Base-by-base conservation (phyloP, 2,888 invertebrate genomes). In the Sinohyriopsis cumingii region DNA sequence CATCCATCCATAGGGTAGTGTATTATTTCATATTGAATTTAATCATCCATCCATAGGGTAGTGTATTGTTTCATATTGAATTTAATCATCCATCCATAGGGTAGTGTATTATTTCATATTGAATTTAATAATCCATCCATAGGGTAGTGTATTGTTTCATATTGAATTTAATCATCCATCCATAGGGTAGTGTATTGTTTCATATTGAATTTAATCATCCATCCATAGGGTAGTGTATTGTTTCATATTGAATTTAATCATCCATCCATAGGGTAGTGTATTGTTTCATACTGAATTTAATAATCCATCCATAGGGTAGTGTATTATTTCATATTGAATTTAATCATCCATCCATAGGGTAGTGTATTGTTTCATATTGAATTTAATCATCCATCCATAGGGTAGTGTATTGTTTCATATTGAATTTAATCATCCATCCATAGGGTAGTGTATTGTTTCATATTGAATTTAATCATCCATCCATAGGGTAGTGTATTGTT, bases 1-100 rank as follows among this genome's bases (percentile, higher is more conserved):
- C 97, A 97, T 92, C 94, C 94, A 67, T 95, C 95, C 76, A 91
- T 97, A 19, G 92, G 91, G 95, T 95, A 89, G 86, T 45, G 45
- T 45, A 45, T 45, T 45, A 45, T 45, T 45, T 45, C 45, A 45
- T 45, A 15, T 45, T 45, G 7, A 33, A 33, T 33, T 33, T 9
- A 33, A 9, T 56, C 97, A 97, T 92, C 94, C 94, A 67, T 95
- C 95, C 76, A 91, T 97, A 19, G 92, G 91, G 95, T 95, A 89
- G 86, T 45, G 45, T 45, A 45, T 45, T 45, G 15, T 45, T 45
- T 45, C 45, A 45, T 45, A 15, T 45, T 45, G 7, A 33, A 33
- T 33, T 33, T 9, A 33, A 9, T 56, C 97, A 97, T 92, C 94
- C 94, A 67, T 95, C 95, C 76, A 91, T 97, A 19, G 92, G 91